These are phyloP conservation scores for Epinotia ramella DNA, from an alignment of 2,888 invertebrate genomes.

Conservation along the genomic window DNA sequence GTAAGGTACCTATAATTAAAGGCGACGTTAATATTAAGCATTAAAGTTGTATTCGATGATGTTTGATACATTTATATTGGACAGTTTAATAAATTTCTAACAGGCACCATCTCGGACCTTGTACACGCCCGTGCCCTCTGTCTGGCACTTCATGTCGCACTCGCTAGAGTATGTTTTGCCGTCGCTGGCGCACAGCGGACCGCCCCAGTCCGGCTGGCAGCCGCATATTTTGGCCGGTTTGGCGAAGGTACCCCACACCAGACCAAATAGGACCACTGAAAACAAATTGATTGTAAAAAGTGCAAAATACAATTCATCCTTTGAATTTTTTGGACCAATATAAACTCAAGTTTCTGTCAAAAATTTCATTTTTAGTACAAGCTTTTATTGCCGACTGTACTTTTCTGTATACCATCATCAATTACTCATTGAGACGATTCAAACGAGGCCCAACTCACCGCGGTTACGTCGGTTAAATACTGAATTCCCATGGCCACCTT, in stretches of 20 bases:
- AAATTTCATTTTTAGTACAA: too few relatives aligned
- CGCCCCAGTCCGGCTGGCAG: constrained; percentile 11
- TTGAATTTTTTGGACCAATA: background rate
- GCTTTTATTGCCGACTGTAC: too few relatives aligned
- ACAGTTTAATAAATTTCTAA: background rate
- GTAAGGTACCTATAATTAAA: background rate
- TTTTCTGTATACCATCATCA: too few relatives aligned
- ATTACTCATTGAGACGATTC: too few relatives aligned
- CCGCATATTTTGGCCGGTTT: background rate
- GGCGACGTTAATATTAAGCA: background rate
- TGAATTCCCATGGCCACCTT: too few relatives aligned
- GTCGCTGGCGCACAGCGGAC: constrained; percentile 19
- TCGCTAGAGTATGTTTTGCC: background rate
- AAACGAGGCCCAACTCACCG: too few relatives aligned
- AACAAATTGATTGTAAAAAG: background rate
- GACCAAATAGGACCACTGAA: constrained; percentile 15
- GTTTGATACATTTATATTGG: background rate
- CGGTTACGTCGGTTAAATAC: too few relatives aligned
- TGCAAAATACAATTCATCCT: background rate
- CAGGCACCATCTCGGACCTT: constrained; percentile 21
- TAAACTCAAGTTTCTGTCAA: too few relatives aligned
- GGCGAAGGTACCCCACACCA: constrained; percentile 5
- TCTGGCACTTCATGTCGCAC: constrained; percentile 9
- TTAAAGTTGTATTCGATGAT: background rate
- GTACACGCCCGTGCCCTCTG: constrained; percentile 3